Evolutionary conservation across 92 coral and sea anemone genomes (phyloP).

Genomic region (Palythoa grandis): DNA sequence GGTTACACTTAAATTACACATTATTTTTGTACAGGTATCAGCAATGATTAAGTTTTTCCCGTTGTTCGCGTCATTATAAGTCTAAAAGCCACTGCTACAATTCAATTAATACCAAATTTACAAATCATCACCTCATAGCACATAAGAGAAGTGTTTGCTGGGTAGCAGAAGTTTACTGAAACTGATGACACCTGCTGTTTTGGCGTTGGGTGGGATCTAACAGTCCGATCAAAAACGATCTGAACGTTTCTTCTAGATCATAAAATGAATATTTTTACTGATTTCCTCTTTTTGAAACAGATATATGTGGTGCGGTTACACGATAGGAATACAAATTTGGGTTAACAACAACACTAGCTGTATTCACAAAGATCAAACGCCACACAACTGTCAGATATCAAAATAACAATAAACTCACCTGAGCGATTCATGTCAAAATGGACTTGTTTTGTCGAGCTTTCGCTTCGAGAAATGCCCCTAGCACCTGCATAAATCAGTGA

Average conservation of each 20-base stretch:
- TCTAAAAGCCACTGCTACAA: background rate
- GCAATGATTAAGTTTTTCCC: background rate
- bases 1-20: background rate
- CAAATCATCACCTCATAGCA: background rate
- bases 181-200: background rate
- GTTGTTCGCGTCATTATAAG: background rate
- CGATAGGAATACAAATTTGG: background rate
- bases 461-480: constrained; percentile 32
- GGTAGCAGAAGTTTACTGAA: background rate
- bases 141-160: background rate
- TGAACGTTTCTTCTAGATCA: background rate
- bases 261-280: background rate
- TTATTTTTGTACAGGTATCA: background rate
- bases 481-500: background rate
- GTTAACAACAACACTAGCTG: background rate
- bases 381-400: background rate
- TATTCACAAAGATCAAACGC: background rate
- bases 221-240: background rate
- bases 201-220: constrained; percentile 2
- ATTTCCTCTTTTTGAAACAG: background rate
- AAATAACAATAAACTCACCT: constrained; percentile 40
- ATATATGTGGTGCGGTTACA: background rate
- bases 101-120: background rate
- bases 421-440: constrained; percentile 50
- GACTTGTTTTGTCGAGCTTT: constrained; percentile 53